phyloP scores from a whole-genome alignment of 2,888 invertebrate species.

The Callyntrura guangdongensis region DNA sequence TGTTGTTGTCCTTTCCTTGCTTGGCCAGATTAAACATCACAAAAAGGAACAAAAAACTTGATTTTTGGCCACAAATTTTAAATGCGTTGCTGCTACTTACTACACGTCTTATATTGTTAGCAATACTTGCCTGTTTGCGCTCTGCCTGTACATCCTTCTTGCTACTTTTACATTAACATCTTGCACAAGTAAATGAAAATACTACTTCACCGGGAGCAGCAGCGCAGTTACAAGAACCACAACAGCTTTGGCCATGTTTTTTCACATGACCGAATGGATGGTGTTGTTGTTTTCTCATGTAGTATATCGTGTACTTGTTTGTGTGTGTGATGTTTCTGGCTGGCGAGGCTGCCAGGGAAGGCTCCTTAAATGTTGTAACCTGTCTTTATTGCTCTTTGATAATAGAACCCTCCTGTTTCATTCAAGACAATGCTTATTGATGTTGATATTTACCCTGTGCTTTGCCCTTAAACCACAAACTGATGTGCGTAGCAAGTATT shows the following conservation, averaged over 20 bases:
- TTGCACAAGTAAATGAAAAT: conserved; percentile 4
- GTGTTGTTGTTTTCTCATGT: conserved; percentile 34
- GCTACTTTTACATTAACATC: conserved; percentile 15
- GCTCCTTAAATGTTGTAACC: conserved; percentile 72
- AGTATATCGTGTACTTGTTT: no score
- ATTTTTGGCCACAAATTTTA: conserved; percentile 71
- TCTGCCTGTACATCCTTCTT: no score
- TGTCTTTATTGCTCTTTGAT: conserved; percentile 70
- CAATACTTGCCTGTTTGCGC: not conserved
- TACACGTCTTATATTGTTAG: not conserved
- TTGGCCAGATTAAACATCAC: conserved; percentile 49
- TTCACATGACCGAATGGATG: conserved; percentile 55
- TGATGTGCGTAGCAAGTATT: conserved; percentile 14
- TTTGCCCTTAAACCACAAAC: conserved; percentile 46
- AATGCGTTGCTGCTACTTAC: not conserved
- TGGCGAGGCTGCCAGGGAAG: conserved; percentile 62
- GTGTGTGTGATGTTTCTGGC: conserved; percentile 7
- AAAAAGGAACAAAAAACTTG: conserved; percentile 70
- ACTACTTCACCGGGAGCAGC: not conserved
- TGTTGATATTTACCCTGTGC: conserved; percentile 6
- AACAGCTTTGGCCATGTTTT: conserved; percentile 70
- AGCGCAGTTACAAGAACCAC: conserved; percentile 42
- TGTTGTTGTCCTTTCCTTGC: conserved; percentile 34
- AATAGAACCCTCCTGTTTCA: conserved; percentile 75
- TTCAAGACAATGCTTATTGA: conserved; percentile 64